Conservation (phyloP, 2,888 invertebrate genomes). For the Entomobrya multifasciata region DNA sequence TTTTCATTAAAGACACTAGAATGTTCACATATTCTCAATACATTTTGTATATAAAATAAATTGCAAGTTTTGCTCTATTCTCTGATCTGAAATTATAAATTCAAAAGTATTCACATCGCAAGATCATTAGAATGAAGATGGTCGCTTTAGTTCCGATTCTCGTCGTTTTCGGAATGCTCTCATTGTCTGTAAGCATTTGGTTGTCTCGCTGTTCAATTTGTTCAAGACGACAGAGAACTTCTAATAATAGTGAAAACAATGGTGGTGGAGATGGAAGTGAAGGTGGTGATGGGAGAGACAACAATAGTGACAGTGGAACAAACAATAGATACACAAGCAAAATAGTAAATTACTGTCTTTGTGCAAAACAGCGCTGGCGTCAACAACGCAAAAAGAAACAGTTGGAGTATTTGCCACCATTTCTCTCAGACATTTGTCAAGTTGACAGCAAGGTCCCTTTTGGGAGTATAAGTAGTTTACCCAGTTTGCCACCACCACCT, state of each 20-base stretch:
- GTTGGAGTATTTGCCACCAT: constrained; percentile 64
- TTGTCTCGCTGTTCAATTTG: constrained; percentile 70
- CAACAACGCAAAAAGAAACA: constrained; percentile 58
- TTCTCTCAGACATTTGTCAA: constrained; percentile 60
- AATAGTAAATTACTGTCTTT: constrained; percentile 64
- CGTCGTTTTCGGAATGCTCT: constrained; percentile 75
- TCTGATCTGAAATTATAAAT: too few relatives aligned
- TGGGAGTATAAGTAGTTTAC: constrained; percentile 46
- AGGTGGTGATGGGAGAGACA: neutral
- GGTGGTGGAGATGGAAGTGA: neutral
- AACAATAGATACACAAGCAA: constrained; percentile 54
- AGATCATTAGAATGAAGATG: constrained; percentile 69
- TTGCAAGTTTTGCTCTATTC: too few relatives aligned
- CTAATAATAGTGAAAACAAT: constrained; percentile 37
- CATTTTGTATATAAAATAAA: too few relatives aligned
- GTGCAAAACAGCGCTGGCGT: constrained; percentile 59
- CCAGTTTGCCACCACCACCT: constrained; percentile 48
- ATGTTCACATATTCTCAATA: too few relatives aligned
- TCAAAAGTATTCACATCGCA: too few relatives aligned
- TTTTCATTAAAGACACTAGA: too few relatives aligned
- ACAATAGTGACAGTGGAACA: neutral
- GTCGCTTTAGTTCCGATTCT: constrained; percentile 74
- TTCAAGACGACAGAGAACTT: constrained; percentile 19
- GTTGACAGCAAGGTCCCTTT: constrained; percentile 55
- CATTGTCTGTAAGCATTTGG: constrained; percentile 74